Evolutionary conservation across 2,113 vertebrate genomes (phyloP), one percentile per base, ranked within the genome.

Genomic region (Mus spicilegus): DNA sequence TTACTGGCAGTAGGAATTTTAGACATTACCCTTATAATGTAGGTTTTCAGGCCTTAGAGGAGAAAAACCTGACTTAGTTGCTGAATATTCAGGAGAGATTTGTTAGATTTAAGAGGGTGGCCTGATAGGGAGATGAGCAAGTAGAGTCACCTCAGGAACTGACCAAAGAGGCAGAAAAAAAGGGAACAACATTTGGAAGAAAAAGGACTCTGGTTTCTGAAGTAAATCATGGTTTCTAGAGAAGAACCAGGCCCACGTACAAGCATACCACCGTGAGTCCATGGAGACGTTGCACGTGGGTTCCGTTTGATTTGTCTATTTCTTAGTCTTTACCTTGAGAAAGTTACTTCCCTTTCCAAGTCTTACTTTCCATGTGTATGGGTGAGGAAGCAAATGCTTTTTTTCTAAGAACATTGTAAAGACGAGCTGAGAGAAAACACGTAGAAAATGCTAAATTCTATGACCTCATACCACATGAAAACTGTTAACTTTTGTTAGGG

Each of bases 361-460:
- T 89, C 26, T 93, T 94, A 12, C 30, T 88, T 87, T 96, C 39
- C 24, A 39, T 58, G 28, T 63, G 73, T 92, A 96, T 88, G 89
- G 61, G 65, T 82, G 93, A 75, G 82, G 16, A 78, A 94, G 86
- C 54, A 19, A 61, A 72, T 88, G 46, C 3, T 51, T 9, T 26
- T 24, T 78, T 92, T 90, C 42, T 42, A 58, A 36, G 51, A 11
- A 12, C 58, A 11, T 9, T 80, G 39, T 7, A 30, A 95, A 69
- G 77, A n/a, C 58, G 7, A 39, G 28, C 78, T 89, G 56, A 92
- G 65, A 88, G 20, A 91, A 73, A 91, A 56, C 24, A 49, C 56
- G 14, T 6, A 61, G 63, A 4, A 56, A 19, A 12, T 6, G 65
- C 3, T 84, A 73, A 65, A 61, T 28, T 88, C 30, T 70, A 69